Evolutionary conservation across 2,113 vertebrate genomes (phyloP).

Genomic region (Motacilla tschutschensis): DNA sequence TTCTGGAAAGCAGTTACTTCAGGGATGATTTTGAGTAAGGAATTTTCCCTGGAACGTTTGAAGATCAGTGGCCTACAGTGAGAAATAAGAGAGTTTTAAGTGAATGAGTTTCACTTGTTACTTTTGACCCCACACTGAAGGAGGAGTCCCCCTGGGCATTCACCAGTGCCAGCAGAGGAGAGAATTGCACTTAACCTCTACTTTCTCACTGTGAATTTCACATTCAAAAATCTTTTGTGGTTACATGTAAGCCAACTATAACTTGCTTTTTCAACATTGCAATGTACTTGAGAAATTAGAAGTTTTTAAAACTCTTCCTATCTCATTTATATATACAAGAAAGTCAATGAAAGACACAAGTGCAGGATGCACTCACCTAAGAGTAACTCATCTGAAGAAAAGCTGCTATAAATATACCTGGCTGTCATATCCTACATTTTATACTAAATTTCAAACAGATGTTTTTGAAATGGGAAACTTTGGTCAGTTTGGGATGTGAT

Average conservation of each 20-base stretch:
- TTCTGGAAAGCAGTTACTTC: not conserved
- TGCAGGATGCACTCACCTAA: not conserved
- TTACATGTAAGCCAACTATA: not conserved
- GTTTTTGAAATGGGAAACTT: not conserved
- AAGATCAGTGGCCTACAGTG: constrained; percentile 30
- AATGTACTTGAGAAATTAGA: not conserved
- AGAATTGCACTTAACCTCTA: constrained; percentile 38
- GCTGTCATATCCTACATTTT: not conserved
- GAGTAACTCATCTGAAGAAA: not conserved
- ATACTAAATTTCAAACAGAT: not conserved
- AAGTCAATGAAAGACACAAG: not conserved
- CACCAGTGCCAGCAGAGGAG: not conserved
- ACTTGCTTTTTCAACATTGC: not conserved
- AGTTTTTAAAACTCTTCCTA: not conserved
- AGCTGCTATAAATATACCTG: not conserved
- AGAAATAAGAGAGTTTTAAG: constrained; percentile 47
- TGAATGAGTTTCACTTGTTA: constrained; percentile 50
- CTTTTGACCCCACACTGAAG: constrained; percentile 27
- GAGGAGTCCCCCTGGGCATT: not conserved
- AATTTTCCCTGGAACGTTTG: not conserved
- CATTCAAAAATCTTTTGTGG: not conserved
- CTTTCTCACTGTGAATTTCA: not conserved
- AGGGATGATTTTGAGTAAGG: not conserved
- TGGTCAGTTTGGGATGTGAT: not conserved
- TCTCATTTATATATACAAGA: not conserved